Evolutionary conservation across 2,888 invertebrate species (phyloP).

Genomic region (Monopis laevigella): DNA sequence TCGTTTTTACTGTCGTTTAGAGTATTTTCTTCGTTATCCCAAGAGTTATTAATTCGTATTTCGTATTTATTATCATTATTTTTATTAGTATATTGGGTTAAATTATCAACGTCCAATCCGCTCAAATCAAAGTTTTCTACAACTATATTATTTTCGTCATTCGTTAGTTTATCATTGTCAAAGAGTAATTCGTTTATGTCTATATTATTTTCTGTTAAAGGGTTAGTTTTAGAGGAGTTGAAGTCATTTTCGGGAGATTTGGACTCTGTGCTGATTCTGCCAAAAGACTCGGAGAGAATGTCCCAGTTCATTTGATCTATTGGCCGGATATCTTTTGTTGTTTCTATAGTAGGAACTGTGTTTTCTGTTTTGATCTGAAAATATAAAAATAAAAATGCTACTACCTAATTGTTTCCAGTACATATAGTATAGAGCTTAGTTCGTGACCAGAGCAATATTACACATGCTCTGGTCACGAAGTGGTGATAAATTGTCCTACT

Average conservation of each 20-base stretch:
- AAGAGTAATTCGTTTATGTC: slow-evolving; percentile 54
- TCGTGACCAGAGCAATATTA: no score
- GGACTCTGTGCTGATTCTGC: slow-evolving; percentile 52
- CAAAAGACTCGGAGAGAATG: slow-evolving; percentile 53
- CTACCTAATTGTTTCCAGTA: no score
- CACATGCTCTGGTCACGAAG: no score
- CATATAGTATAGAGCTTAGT: no score
- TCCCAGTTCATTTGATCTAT: slow-evolving; percentile 58
- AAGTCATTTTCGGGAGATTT: slow-evolving; percentile 46
- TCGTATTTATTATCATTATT: slow-evolving; percentile 1
- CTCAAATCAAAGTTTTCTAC: slow-evolving; percentile 44
- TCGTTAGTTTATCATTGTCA: slow-evolving; percentile 37
- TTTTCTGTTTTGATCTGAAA: no score
- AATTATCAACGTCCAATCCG: slow-evolving; percentile 29
- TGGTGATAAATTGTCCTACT: no score
- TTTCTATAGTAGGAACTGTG: no score
- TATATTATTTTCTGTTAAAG: slow-evolving; percentile 29
- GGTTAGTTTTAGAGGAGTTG: slow-evolving; percentile 37
- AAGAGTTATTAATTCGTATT: slow-evolving; percentile 21
- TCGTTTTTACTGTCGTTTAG: slow-evolving; percentile 23
- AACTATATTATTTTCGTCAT: slow-evolving; percentile 29
- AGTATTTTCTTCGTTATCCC: slow-evolving; percentile 31
- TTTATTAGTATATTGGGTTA: slow-evolving; percentile 28
- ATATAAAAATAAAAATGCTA: no score
- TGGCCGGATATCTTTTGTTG: no score